A percentile compares a stretch with the other conserved stretches of the same genome.
Evolutionary conservation across 2,113 vertebrate genomes (phyloP).

Genomic region (human): GRCh38 chr5:168961001-168961500

Average conservation of each 20-base stretch:
- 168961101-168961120: background rate
- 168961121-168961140: background rate
- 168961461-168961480: background rate
- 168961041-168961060: background rate
- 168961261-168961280: background rate
- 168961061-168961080: background rate
- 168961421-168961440: background rate
- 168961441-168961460: background rate
- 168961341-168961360: background rate
- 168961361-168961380: background rate
- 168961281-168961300: background rate
- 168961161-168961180: background rate
- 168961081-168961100: conserved; percentile 14
- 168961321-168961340: background rate
- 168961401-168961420: background rate
- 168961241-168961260: background rate
- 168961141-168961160: background rate
- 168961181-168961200: background rate
- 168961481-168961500: background rate
- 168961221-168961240: background rate
- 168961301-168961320: background rate
- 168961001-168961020: background rate
- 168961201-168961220: background rate
- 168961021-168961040: background rate
- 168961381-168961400: background rate